These are phyloP conservation scores for Lumbricus terrestris DNA, from an alignment of 2,888 invertebrate species.

Conservation along the genomic window DNA sequence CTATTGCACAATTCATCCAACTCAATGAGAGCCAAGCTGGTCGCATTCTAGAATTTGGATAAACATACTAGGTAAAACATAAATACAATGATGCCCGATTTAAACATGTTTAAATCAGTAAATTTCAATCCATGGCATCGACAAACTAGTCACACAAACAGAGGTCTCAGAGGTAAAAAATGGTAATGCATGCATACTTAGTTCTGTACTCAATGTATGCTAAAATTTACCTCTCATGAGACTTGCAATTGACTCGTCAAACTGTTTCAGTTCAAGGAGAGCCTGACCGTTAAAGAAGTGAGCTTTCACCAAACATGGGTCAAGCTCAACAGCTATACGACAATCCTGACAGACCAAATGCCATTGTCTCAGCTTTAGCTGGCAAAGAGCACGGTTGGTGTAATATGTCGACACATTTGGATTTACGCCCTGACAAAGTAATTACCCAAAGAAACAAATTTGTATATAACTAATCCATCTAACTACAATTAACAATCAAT, in stretches of 20 bases:
- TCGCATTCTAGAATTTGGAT: background rate
- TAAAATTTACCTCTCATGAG: conserved; percentile 79
- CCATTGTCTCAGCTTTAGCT: conserved; percentile 82
- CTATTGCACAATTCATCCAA: too few species aligned
- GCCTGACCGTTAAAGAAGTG: conserved; percentile 96
- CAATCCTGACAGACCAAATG: conserved; percentile 81
- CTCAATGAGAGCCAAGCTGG: too few species aligned
- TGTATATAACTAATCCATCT: background rate
- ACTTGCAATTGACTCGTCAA: conserved; percentile 95
- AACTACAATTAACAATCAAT: background rate
- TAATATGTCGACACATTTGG: conserved; percentile 89
- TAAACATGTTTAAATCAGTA: too few species aligned
- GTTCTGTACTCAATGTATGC: background rate
- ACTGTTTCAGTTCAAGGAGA: conserved; percentile 79
- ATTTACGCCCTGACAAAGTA: conserved; percentile 77
- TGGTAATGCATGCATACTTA: background rate
- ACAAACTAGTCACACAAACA: too few species aligned
- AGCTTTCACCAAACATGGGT: conserved; percentile 86
- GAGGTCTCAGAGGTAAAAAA: background rate
- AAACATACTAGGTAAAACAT: too few species aligned
- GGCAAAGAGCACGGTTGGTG: conserved; percentile 89
- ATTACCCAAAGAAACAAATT: background rate
- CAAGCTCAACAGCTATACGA: conserved; percentile 82
- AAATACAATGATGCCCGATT: too few species aligned
- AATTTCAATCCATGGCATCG: background rate